Base-by-base conservation (phyloP, 2,888 invertebrate genomes). In the Drosophila putrida region DNA sequence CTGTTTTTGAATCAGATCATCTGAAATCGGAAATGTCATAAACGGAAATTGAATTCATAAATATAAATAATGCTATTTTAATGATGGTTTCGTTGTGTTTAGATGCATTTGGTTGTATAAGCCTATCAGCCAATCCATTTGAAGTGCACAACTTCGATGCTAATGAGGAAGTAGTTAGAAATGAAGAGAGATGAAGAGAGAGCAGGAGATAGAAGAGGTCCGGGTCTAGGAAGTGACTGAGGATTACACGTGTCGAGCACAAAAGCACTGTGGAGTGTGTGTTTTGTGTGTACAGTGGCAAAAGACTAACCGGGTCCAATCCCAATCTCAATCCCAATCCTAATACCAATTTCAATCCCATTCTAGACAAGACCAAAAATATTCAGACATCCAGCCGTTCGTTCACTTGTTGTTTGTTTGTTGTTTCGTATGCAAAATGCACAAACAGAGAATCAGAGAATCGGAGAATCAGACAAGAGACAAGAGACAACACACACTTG, bases 371-470 rank as follows among this genome's bases (percentile, higher is more conserved):
- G 33, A 20, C 33, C 33, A 46, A 44, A 46, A 44, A 43, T 33
- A 11, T 25, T 46, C 20, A 63, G 55, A 70, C 54, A 53, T 51
- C 15, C 67, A 78, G 60, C 50, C 53, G 55, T 67, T 74, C 53
- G 55, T 67, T 74, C 82, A 82, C 78, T 88, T 88, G 83, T 86
- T 88, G 75, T 85, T 86, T 88, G 75, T 86, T 88, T 20, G 20
- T 20, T 20, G 20, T 20, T 82, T 80, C 86, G 75, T 88, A 83
- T 83, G 83, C 87, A 88, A 88, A 88, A 65, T 79, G 82, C 58
- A 82, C 73, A 75, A 68, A 72, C 63, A 61, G 74, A 35, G 49
- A 46, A 33, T 27, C 33, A 49, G 13, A 33, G 2, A 39, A 5
- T 47, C 44, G 53, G 6, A 20, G 28, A 8, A 15, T 15, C 11